Percentiles rank a stretch among this genome's conserved stretches.
These are phyloP conservation scores for Argynnis bischoffii DNA, from an alignment of 2,888 invertebrate genomes.

Conservation along the genomic window DNA sequence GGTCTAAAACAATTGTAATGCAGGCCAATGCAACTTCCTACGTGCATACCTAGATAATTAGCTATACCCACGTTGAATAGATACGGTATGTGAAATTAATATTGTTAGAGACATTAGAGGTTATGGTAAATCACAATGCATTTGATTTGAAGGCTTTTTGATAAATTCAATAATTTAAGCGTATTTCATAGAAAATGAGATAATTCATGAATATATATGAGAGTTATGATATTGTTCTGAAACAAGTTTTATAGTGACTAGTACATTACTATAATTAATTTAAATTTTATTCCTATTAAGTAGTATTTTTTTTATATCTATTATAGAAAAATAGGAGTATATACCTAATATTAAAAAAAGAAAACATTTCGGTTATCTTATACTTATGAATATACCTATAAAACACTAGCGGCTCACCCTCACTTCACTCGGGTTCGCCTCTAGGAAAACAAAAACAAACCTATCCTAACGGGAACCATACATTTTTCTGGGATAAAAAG, in stretches of 20 bases:
- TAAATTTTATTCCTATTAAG: no score
- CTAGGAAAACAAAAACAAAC: no score
- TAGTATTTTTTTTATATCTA: no score
- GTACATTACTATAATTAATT: no score
- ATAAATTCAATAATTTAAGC: constrained; percentile 10
- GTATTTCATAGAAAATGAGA: constrained; percentile 6
- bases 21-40: constrained; percentile 72
- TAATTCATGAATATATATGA: constrained; percentile 3
- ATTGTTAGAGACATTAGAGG: constrained; percentile 45
- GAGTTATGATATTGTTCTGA: not conserved
- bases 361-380: no score
- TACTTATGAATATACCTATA: no score
- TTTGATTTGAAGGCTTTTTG: constrained; percentile 25
- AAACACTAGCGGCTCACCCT: no score
- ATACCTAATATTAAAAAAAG: no score
- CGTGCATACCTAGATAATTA: constrained; percentile 58
- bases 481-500: no score
- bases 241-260: not conserved
- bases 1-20: constrained; percentile 48
- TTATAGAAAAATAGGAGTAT: no score
- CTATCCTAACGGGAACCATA: no score
- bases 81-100: constrained; percentile 71
- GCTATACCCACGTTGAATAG: constrained; percentile 61
- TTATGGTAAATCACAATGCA: constrained; percentile 23
- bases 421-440: no score